These are phyloP conservation scores for Triplophysa siluroides DNA, from an alignment of 2,113 vertebrate species.

Conservation along the genomic window DNA sequence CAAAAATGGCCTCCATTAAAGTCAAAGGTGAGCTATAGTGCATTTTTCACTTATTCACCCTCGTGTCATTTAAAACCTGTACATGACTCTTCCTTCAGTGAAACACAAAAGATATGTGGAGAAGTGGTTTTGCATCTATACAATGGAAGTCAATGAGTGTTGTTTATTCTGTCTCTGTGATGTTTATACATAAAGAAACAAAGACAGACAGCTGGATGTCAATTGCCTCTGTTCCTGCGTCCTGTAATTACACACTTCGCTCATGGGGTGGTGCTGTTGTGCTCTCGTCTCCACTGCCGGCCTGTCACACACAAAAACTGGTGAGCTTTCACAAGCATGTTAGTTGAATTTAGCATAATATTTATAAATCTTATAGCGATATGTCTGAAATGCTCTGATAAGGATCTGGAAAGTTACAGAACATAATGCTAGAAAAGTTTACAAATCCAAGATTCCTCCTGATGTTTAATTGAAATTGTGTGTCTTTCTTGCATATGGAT, in stretches of 20 bases:
- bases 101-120: too few species aligned
- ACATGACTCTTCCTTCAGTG: too few species aligned
- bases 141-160: background rate
- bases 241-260: slow-evolving; percentile 64
- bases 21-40: slow-evolving; percentile 65
- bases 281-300: slow-evolving; percentile 67
- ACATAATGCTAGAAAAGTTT: too few species aligned
- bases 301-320: slow-evolving; percentile 66
- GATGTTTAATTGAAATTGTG: too few species aligned
- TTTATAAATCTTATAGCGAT: background rate
- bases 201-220: slow-evolving; percentile 60
- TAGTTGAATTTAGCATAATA: background rate
- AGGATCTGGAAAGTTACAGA: too few species aligned
- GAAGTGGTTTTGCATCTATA: too few species aligned
- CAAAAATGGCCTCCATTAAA: slow-evolving; percentile 65
- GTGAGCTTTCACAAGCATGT: slow-evolving; percentile 54
- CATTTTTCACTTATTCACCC: background rate
- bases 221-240: slow-evolving; percentile 48
- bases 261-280: slow-evolving; percentile 45
- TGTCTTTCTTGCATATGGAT: too few species aligned
- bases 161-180: background rate
- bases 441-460: too few species aligned
- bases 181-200: slow-evolving; percentile 52
- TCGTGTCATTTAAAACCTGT: too few species aligned
- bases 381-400: too few species aligned